phyloP scores from a whole-genome alignment of 2,797 vertebrate species.

The Dendrocincla fuliginosa region DNA sequence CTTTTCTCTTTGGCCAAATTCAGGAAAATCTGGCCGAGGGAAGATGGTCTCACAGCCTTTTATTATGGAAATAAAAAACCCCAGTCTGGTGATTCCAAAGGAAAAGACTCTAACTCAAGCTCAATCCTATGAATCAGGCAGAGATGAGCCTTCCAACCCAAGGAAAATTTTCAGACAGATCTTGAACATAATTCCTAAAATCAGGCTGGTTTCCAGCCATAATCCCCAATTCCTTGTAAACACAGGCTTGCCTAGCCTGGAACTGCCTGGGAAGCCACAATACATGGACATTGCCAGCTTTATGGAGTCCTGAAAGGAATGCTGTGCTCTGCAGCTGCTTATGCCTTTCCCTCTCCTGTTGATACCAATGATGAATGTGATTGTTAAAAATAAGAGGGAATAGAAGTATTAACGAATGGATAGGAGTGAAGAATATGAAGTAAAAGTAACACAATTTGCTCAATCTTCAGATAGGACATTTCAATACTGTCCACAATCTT shows the following conservation, averaged over 20 bases:
- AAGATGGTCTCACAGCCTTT: not conserved
- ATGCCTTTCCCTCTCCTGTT: not conserved
- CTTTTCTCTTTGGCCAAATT: not conserved
- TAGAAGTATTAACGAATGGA: not conserved
- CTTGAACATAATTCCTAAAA: not conserved
- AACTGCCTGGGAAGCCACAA: not conserved
- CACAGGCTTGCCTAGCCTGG: not conserved
- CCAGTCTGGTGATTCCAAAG: not conserved
- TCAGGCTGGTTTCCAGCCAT: not conserved
- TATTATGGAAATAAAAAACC: not conserved
- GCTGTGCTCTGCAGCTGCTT: not conserved
- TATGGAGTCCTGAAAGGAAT: fast-evolving
- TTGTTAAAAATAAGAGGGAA: not conserved
- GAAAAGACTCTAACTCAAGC: not conserved
- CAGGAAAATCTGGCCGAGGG: not conserved
- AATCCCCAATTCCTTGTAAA: not conserved
- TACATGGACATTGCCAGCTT: fast-evolving
- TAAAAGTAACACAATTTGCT: not conserved
- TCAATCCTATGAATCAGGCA: not conserved
- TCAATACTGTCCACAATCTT: not conserved
- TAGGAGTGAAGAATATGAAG: not conserved
- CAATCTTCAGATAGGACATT: fast-evolving
- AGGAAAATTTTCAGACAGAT: not conserved
- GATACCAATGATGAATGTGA: not conserved
- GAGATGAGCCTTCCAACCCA: not conserved